These are phyloP conservation scores for Silurus glanis DNA, from an alignment of 2,113 vertebrate species.

Conservation along the genomic window DNA sequence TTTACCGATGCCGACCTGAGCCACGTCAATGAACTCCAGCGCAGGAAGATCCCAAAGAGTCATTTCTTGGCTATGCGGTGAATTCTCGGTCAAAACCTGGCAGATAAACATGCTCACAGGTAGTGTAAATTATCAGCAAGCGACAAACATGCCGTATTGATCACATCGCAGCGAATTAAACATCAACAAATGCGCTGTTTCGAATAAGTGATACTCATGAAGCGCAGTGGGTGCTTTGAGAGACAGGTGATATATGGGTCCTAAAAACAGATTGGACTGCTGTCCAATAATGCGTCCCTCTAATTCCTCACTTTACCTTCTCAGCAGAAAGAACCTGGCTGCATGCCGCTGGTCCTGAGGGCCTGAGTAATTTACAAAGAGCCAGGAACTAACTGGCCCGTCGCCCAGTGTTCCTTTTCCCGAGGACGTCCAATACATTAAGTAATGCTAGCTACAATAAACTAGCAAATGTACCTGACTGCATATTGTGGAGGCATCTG, in stretches of 20 bases:
- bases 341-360: slow-evolving; percentile 15
- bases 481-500: background rate
- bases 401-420: slow-evolving; percentile 10
- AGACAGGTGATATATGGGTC: slow-evolving; percentile 22
- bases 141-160: slow-evolving; percentile 18
- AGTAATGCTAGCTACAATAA: slow-evolving; percentile 13
- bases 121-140: slow-evolving; percentile 9
- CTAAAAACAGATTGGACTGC: slow-evolving; percentile 36
- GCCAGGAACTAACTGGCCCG: slow-evolving; percentile 21
- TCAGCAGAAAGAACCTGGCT: slow-evolving; percentile 50
- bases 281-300: slow-evolving; percentile 25
- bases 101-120: background rate
- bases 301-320: slow-evolving; percentile 40
- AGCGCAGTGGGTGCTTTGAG: background rate
- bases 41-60: slow-evolving; percentile 56
- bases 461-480: slow-evolving; percentile 17
- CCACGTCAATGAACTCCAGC: slow-evolving; percentile 64
- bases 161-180: slow-evolving; percentile 19
- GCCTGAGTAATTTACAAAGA: slow-evolving; percentile 32
- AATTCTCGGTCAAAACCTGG: slow-evolving; percentile 10
- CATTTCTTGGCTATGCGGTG: background rate
- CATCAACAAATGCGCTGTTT: slow-evolving; percentile 18
- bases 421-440: slow-evolving; percentile 14
- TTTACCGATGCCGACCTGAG: slow-evolving; percentile 11
- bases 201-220: background rate